These are phyloP conservation scores for Eublepharis macularius DNA, from an alignment of 2,113 vertebrate genomes.

Conservation along the genomic window DNA sequence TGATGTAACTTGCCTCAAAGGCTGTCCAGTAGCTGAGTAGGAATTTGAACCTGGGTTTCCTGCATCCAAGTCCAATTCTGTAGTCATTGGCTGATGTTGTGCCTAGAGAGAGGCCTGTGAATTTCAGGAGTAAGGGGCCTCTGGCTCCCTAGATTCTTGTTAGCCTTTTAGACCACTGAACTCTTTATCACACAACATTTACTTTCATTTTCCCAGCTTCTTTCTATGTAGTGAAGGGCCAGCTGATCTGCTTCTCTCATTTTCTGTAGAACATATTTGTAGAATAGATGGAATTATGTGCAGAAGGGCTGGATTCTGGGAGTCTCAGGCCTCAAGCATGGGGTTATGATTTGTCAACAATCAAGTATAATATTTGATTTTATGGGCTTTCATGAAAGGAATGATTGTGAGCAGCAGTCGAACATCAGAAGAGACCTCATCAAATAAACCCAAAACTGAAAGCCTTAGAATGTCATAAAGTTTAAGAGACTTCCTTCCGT, in stretches of 20 bases:
- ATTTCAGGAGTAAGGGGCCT: neutral
- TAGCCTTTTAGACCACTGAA: neutral
- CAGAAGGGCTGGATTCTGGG: constrained; percentile 46
- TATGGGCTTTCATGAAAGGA: constrained; percentile 90
- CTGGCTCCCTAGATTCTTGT: neutral
- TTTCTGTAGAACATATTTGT: constrained; percentile 48
- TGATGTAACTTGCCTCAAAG: neutral
- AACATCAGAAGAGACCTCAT: constrained; percentile 88
- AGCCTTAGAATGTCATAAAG: constrained; percentile 92
- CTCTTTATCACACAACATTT: too few species aligned
- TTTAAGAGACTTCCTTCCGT: constrained; percentile 92
- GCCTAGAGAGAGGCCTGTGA: too few species aligned
- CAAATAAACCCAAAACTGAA: constrained; percentile 82
- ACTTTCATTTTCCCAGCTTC: neutral
- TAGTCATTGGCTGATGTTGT: neutral
- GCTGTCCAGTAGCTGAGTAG: neutral
- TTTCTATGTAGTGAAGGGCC: too few species aligned
- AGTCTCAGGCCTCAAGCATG: constrained; percentile 47
- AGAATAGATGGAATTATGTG: constrained; percentile 56
- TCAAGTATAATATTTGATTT: constrained; percentile 86
- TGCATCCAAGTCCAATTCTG: too few species aligned
- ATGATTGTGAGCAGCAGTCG: constrained; percentile 81
- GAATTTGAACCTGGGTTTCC: neutral
- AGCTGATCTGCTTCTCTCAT: neutral
- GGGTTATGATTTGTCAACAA: constrained; percentile 83